A percentile compares a stretch with the other conserved stretches of the same genome.
Conservation (phyloP, 2,113 vertebrate genomes). For the Xenotilapia caudafasciata region DNA sequence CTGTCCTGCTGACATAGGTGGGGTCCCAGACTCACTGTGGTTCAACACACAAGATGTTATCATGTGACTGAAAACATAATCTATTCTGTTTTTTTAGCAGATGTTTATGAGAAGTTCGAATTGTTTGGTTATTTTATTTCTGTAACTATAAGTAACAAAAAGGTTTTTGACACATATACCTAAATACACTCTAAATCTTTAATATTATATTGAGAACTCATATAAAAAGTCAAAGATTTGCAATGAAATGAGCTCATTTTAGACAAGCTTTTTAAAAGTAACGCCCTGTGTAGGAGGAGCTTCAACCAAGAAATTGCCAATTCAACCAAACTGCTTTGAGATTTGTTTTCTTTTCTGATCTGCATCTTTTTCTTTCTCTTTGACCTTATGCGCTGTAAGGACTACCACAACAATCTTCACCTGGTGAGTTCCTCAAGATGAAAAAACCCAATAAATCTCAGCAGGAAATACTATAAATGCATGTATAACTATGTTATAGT, state of each 20-base stretch:
- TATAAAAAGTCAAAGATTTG: accelerated
- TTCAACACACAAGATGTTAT: accelerated
- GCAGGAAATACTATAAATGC: accelerated
- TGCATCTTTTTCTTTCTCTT: background rate
- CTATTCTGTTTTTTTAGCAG: accelerated
- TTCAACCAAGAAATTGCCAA: background rate
- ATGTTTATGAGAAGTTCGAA: accelerated
- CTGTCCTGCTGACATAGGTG: accelerated
- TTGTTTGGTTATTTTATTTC: background rate
- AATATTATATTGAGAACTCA: accelerated
- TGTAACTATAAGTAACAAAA: background rate
- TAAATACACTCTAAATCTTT: accelerated
- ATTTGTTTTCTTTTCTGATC: background rate
- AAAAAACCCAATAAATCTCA: accelerated
- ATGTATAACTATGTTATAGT: accelerated
- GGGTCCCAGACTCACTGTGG: accelerated
- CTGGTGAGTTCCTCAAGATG: accelerated
- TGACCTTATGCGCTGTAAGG: accelerated
- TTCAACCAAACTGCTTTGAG: too few species aligned
- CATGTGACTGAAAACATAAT: background rate
- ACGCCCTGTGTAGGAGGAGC: background rate
- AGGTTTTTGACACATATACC: accelerated
- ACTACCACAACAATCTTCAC: accelerated
- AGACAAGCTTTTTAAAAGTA: background rate
- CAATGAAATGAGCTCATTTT: accelerated